Percentiles rank a stretch among this genome's conserved stretches.
Evolutionary conservation across 2,888 invertebrate species (phyloP).

Genomic region (Blera fallax): DNA sequence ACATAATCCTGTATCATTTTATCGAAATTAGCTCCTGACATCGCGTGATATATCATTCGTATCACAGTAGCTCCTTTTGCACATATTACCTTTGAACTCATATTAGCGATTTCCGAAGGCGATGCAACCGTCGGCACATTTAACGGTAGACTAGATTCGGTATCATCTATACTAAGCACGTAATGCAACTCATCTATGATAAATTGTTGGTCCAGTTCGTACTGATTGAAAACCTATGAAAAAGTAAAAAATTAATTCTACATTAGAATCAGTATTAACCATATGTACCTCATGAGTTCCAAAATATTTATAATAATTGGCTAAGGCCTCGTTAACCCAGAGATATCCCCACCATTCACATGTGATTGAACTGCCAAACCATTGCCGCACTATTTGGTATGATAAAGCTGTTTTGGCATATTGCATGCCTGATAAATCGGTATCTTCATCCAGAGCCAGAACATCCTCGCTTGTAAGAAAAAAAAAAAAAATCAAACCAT

Average conservation of each 20-base stretch:
- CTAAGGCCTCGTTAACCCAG: slow-evolving; percentile 86
- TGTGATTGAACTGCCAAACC: slow-evolving; percentile 85
- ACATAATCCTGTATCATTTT: too few relatives aligned
- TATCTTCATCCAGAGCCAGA: background rate
- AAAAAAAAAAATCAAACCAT: slow-evolving; percentile 25
- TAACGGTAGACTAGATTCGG: slow-evolving; percentile 83
- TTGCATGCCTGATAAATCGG: slow-evolving; percentile 45
- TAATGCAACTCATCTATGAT: slow-evolving; percentile 86
- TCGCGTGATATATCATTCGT: too few relatives aligned
- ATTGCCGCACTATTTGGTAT: slow-evolving; percentile 84
- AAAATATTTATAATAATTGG: slow-evolving; percentile 87
- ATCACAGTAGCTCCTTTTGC: too few relatives aligned
- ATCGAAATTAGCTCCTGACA: too few relatives aligned
- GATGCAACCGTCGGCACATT: slow-evolving; percentile 82
- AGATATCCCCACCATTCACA: slow-evolving; percentile 83
- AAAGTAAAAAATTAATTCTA: slow-evolving; percentile 75
- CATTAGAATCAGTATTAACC: background rate
- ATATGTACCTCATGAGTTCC: slow-evolving; percentile 79
- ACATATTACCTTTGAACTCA: too few relatives aligned
- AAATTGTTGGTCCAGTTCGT: slow-evolving; percentile 87
- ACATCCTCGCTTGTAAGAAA: slow-evolving; percentile 18
- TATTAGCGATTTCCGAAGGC: slow-evolving; percentile 63
- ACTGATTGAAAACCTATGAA: slow-evolving; percentile 83
- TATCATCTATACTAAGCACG: slow-evolving; percentile 84
- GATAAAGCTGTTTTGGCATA: slow-evolving; percentile 83